Conservation (phyloP, 2,113 vertebrate genomes). For the Pteropus alecto region DNA sequence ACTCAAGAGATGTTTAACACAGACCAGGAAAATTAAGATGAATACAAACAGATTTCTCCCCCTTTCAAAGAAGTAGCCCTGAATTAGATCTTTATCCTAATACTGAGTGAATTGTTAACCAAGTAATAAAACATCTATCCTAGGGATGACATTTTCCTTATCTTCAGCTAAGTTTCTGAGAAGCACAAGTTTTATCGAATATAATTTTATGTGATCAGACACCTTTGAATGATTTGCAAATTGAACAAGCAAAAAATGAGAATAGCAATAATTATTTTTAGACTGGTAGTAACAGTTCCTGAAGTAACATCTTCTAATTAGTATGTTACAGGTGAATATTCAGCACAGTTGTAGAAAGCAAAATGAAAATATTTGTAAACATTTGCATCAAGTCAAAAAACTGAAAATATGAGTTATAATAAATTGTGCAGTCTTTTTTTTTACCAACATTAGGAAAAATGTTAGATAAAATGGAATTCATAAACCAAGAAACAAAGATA, state of each 20-base stretch:
- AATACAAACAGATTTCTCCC: neutral
- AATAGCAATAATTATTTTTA: conserved; percentile 61
- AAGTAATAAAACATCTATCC: neutral
- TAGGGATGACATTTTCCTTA: neutral
- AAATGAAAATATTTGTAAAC: conserved; percentile 64
- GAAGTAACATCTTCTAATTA: conserved; percentile 59
- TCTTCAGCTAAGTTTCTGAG: neutral
- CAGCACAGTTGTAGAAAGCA: conserved; percentile 20
- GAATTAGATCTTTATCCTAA: neutral
- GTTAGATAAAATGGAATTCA: neutral
- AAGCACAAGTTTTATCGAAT: neutral
- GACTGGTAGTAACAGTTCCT: conserved; percentile 17
- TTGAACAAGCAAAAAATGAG: neutral
- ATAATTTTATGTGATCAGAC: neutral
- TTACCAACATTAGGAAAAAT: neutral
- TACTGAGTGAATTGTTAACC: neutral
- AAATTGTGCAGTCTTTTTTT: neutral
- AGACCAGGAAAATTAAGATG: neutral
- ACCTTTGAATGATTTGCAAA: neutral
- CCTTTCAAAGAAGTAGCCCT: neutral
- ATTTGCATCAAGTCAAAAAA: conserved; percentile 8
- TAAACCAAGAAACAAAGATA: neutral
- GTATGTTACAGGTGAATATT: conserved; percentile 45
- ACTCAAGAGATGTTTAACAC: neutral
- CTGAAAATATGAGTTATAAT: neutral